Conservation (phyloP, 2,888 invertebrate species). For the Andrena praecox region DNA sequence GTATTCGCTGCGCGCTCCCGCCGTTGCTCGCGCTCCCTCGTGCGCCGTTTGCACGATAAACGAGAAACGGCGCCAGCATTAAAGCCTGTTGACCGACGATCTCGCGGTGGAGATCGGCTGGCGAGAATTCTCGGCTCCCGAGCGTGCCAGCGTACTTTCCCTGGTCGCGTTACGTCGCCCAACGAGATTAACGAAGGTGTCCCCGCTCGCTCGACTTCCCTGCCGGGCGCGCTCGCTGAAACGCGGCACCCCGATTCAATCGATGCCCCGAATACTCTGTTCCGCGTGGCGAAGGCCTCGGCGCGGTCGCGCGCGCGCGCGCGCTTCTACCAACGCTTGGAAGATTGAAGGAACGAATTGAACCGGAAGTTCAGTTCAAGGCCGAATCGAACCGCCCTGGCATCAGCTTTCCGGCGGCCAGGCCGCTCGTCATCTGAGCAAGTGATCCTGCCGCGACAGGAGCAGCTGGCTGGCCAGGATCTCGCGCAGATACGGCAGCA, state of each 20-base stretch:
- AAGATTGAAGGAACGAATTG: background rate
- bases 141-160: constrained; percentile 11
- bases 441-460: constrained; percentile 76
- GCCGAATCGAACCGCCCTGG: constrained; percentile 75
- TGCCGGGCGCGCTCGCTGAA: background rate
- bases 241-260: background rate
- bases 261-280: background rate
- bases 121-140: constrained; percentile 1
- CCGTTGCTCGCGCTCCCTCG: background rate
- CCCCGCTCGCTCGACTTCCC: background rate
- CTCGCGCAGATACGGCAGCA: constrained; percentile 28
- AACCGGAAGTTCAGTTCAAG: constrained; percentile 51
- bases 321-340: too few species aligned
- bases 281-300: background rate
- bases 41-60: background rate
- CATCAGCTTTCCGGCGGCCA: constrained; percentile 79
- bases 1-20: background rate
- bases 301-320: background rate
- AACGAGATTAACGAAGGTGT: constrained; percentile 11
- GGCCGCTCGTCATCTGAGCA: constrained; percentile 81
- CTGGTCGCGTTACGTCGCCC: background rate
- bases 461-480: constrained; percentile 63
- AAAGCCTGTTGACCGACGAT: background rate
- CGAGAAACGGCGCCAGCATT: constrained; percentile 12
- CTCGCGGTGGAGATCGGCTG: background rate